phyloP scores from a whole-genome alignment of 2,797 vertebrate genomes.

The Anabacerthia variegaticeps region DNA sequence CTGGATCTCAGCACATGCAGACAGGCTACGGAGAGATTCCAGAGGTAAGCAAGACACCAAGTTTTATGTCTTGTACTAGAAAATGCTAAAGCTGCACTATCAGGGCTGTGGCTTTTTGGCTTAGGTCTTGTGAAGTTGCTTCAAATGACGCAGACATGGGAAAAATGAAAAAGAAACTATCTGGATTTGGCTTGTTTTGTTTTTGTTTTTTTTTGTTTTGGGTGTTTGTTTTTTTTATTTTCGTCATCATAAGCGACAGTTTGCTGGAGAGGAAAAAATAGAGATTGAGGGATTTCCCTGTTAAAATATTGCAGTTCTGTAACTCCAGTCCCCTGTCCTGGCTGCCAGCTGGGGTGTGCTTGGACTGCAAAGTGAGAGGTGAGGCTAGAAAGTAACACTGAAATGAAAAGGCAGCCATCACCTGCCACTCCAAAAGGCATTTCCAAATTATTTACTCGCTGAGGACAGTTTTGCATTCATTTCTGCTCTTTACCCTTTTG shows the following conservation, averaged over 20 bases:
- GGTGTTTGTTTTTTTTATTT: neutral
- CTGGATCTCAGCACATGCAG: neutral
- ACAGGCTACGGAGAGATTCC: neutral
- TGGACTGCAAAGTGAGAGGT: neutral
- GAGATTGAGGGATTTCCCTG: neutral
- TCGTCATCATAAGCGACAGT: neutral
- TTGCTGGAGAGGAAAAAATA: neutral
- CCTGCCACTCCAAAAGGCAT: neutral
- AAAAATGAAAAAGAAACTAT: neutral
- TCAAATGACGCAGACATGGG: fast-evolving
- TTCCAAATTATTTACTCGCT: neutral
- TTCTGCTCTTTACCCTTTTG: neutral
- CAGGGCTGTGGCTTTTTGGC: neutral
- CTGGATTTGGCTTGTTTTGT: neutral
- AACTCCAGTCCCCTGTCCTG: neutral
- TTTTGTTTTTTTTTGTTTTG: too few species aligned
- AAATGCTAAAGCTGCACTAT: neutral
- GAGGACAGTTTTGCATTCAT: neutral
- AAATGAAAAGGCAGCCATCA: neutral
- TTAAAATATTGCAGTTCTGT: neutral
- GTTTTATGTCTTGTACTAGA: neutral
- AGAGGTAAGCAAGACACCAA: neutral
- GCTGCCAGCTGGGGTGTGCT: neutral
- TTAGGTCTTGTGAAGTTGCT: neutral
- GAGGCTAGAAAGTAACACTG: fast-evolving